A percentile compares a stretch with the other conserved stretches of the same genome.
Conservation (phyloP, 2,888 invertebrate genomes). For the Ennomos quercinarius region DNA sequence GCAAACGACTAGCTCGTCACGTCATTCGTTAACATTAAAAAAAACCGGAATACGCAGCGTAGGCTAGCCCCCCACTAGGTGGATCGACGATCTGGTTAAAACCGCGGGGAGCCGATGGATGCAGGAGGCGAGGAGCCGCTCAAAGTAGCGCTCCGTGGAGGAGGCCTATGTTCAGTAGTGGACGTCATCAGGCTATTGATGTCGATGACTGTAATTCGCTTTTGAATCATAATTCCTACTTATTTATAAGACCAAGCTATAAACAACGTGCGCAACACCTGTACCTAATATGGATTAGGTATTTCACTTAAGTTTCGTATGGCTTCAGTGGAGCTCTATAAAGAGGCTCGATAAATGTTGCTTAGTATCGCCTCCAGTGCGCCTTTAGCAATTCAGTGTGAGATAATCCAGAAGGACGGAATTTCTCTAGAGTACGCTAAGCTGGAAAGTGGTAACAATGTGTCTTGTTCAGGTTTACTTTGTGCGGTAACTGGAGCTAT, state of each 20-base stretch:
- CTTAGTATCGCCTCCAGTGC: not conserved
- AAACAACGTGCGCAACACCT: slow-evolving; percentile 3
- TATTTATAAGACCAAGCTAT: not conserved
- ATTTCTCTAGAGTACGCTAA: slow-evolving; percentile 7
- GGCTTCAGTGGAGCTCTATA: slow-evolving; percentile 6
- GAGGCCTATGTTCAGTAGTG: too few species aligned
- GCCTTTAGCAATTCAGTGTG: slow-evolving; percentile 2
- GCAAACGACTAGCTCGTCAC: too few species aligned
- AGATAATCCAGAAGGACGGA: not conserved
- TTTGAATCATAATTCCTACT: too few species aligned
- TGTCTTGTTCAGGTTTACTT: slow-evolving; percentile 2
- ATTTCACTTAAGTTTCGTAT: not conserved
- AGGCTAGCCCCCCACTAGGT: too few species aligned
- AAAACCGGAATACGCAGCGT: too few species aligned
- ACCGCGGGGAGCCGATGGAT: too few species aligned
- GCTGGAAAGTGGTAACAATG: slow-evolving; percentile 10
- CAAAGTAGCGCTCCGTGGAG: too few species aligned
- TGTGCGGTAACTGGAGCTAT: not conserved
- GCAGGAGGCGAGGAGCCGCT: too few species aligned
- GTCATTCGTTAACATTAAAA: too few species aligned
- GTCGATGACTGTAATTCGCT: too few species aligned
- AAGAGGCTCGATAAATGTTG: slow-evolving; percentile 7
- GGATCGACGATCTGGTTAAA: too few species aligned
- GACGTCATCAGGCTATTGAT: too few species aligned
- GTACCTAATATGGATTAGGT: not conserved